Base-by-base conservation (phyloP, 1,140 invertebrate species). In the Drosophila elegans region DNA sequence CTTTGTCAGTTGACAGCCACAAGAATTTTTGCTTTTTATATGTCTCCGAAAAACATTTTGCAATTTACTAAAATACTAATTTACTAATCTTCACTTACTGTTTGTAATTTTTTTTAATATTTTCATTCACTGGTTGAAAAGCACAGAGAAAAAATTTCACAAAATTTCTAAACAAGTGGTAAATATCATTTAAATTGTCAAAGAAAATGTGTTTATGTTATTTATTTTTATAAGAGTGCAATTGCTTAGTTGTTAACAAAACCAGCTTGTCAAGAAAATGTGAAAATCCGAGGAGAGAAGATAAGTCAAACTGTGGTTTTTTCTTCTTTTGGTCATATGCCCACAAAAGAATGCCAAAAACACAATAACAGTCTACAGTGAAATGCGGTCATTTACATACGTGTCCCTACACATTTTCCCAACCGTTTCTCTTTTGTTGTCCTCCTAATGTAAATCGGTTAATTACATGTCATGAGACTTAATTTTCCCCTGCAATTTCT, bases 271-370 rank as follows among this genome's bases (percentile, higher is more conserved):
- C 53, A 55, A 42, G 48, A 16, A 36, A 51, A 51, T 51, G 7
- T 1, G 12, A 27, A 29, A 52, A 38, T 38, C 11, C 16, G 12
- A 36, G 32, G n/a, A 2, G 27, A 29, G 3, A 32, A 13, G 27
- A 3, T 10, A n/a, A 29, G 11, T 13, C n/a, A 2, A 1, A 1
- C 1, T 49, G 49, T 21, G 49, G 49, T 51, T 51, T 51, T 51
- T 29, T 12, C 27, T 29, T 29, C n/a, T 34, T 51, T 51, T 4
- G 45, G 48, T n/a, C 25, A 61, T 49, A 41, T 25, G 13, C 53
- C 74, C 69, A 44, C 39, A 69, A 68, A 74, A 78, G 59, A 52
- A 68, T 78, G 75, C 78, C 51, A 72, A 57, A 76, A 61, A 64
- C 72, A 66, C 59, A 56, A 66, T 39, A 21, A 46, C 54, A 63